Conservation (phyloP, 2,888 invertebrate genomes). For the Hybos culiciformis region DNA sequence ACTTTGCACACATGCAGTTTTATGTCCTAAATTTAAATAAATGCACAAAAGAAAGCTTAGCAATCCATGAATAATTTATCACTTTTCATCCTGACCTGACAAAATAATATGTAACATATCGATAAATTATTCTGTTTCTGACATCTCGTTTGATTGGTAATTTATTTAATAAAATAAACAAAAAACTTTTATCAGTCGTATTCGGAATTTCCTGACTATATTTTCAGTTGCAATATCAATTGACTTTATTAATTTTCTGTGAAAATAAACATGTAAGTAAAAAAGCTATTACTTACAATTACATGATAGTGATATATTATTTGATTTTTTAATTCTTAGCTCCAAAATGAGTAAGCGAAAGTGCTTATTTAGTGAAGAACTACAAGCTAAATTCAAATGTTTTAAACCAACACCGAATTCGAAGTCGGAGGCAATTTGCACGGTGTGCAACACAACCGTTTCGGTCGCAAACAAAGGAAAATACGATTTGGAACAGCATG, state of each 20-base stretch:
- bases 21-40: background rate
- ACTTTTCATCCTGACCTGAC: background rate
- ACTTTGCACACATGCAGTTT: background rate
- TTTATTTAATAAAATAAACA: background rate
- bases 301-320: background rate
- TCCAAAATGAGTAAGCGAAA: background rate
- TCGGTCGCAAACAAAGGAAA: background rate
- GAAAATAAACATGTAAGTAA: background rate
- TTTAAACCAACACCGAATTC: background rate
- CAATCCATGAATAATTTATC: background rate
- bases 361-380: background rate
- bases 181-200: background rate
- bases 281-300: background rate
- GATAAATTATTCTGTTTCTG: background rate
- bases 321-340: background rate
- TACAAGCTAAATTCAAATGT: background rate
- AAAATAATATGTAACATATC: background rate
- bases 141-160: background rate
- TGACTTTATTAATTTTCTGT: background rate
- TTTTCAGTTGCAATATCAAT: background rate
- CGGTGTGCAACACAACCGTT: background rate
- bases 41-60: background rate
- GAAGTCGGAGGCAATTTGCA: slow-evolving; percentile 8
- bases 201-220: background rate
- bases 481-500: background rate